Evolutionary conservation across 2,888 invertebrate species (phyloP).

Genomic region (Lutraria lutraria): DNA sequence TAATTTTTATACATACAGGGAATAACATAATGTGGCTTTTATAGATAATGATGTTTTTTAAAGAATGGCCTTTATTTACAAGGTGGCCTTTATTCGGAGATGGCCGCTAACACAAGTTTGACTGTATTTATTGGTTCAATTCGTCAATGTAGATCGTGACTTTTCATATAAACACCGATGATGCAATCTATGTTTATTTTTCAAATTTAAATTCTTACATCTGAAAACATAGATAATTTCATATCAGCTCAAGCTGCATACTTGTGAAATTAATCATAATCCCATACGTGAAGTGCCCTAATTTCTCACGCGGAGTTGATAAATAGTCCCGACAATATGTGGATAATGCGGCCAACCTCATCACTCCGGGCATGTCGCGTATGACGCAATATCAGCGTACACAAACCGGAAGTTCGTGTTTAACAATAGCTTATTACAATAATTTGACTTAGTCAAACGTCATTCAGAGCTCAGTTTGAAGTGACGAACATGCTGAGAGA

Average conservation of each 20-base stretch:
- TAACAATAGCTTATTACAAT: background rate
- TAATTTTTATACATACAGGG: too few relatives aligned
- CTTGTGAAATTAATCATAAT: constrained; percentile 16
- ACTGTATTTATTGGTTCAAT: too few relatives aligned
- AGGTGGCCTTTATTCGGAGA: too few relatives aligned
- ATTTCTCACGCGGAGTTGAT: constrained; percentile 8
- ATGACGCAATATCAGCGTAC: background rate
- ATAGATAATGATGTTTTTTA: too few relatives aligned
- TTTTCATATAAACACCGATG: background rate
- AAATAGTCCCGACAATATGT: background rate
- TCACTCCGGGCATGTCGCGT: background rate
- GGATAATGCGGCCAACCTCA: background rate
- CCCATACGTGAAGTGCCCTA: background rate
- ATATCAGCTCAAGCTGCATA: background rate
- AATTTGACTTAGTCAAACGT: background rate
- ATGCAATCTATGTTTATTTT: constrained; percentile 1
- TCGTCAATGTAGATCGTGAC: background rate
- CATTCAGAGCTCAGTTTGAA: background rate
- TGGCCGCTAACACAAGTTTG: too few relatives aligned
- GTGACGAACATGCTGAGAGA: background rate
- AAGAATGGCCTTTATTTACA: too few relatives aligned
- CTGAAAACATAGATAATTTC: background rate
- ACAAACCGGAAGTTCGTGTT: constrained; percentile 10
- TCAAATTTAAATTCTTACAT: background rate
- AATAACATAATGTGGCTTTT: too few relatives aligned